Evolutionary conservation across 2,888 invertebrate genomes (phyloP).

Genomic region (Teleogryllus oceanicus): DNA sequence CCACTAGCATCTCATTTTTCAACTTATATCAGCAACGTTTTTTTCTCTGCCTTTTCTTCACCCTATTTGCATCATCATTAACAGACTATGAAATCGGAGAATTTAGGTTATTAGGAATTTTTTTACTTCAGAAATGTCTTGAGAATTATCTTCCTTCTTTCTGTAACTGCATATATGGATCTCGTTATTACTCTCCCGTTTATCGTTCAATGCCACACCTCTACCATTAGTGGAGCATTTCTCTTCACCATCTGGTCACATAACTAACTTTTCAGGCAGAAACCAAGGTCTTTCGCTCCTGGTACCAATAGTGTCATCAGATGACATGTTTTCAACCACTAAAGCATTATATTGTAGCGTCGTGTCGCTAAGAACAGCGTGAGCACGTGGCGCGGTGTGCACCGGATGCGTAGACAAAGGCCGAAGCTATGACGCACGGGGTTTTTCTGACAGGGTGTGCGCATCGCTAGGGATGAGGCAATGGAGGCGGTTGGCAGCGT

Average conservation of each 20-base stretch:
- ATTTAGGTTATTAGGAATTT: neutral
- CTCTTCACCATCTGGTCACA: neutral
- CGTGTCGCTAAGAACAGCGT: too few relatives aligned
- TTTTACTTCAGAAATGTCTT: constrained; percentile 19
- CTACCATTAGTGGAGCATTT: neutral
- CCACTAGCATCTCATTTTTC: neutral
- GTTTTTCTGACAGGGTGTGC: too few relatives aligned
- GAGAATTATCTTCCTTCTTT: constrained; percentile 22
- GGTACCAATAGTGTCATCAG: constrained; percentile 23
- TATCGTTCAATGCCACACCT: neutral
- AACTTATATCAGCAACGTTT: neutral
- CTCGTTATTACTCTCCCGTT: neutral
- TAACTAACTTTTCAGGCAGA: constrained; percentile 3
- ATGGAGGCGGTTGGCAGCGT: too few relatives aligned
- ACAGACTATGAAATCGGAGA: neutral
- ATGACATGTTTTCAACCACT: constrained; percentile 26
- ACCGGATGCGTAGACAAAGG: too few relatives aligned
- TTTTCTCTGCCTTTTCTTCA: neutral
- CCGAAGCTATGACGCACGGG: too few relatives aligned
- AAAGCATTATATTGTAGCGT: constrained; percentile 31
- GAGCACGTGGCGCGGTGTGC: too few relatives aligned
- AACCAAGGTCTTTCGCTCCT: constrained; percentile 28
- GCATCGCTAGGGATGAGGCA: too few relatives aligned
- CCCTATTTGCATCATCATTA: neutral
- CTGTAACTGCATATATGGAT: neutral